phyloP scores from a whole-genome alignment of 2,888 invertebrate species.

The Ecliptopera silaceata region DNA sequence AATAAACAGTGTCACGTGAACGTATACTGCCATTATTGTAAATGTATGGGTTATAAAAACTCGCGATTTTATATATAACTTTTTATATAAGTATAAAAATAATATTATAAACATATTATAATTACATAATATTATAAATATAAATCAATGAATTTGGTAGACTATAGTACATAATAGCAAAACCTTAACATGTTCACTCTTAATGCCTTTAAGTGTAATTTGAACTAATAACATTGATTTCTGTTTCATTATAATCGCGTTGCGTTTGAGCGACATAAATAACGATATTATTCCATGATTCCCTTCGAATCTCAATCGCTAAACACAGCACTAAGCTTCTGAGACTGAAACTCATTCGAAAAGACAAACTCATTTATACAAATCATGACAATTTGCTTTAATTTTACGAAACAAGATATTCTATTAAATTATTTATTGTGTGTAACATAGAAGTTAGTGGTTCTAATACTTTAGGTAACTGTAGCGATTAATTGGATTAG shows the following conservation, averaged over 20 bases:
- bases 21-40: no score
- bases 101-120: not conserved
- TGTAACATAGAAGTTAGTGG: not conserved
- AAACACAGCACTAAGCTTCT: not conserved
- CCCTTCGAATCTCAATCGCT: slow-evolving; percentile 6
- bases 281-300: not conserved
- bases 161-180: not conserved
- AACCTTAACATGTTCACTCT: not conserved
- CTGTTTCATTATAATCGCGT: not conserved
- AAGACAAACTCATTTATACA: slow-evolving; percentile 16
- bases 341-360: slow-evolving; percentile 20
- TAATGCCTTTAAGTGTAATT: not conserved
- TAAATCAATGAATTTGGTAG: slow-evolving; percentile 3
- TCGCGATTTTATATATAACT: not conserved
- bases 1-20: no score
- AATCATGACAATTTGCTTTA: slow-evolving; percentile 22
- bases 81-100: not conserved
- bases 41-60: no score
- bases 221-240: not conserved
- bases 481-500: not conserved
- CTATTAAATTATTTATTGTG: slow-evolving; percentile 6
- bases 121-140: not conserved
- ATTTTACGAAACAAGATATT: slow-evolving; percentile 10
- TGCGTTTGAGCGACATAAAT: not conserved
- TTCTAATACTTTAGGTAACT: not conserved